These are phyloP conservation scores for Apamea crenata DNA, from an alignment of 2,888 invertebrate genomes.

Conservation along the genomic window DNA sequence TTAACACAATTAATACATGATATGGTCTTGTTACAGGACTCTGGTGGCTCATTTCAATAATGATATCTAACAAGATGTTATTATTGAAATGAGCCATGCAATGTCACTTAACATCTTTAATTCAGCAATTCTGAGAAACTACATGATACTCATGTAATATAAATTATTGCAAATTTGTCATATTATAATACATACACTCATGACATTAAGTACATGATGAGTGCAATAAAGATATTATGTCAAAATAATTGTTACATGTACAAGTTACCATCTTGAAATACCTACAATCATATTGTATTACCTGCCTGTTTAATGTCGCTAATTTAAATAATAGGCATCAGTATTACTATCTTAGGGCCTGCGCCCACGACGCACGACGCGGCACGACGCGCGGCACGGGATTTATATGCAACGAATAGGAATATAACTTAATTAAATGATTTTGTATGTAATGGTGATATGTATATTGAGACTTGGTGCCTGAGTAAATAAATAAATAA, in stretches of 20 bases:
- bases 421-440: no score
- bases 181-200: neutral
- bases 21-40: neutral
- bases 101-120: slow-evolving; percentile 13
- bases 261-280: neutral
- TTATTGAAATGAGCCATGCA: slow-evolving; percentile 32
- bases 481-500: no score
- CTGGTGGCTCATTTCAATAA: slow-evolving; percentile 1
- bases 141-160: slow-evolving; percentile 35
- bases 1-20: neutral
- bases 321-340: neutral
- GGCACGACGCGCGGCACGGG: neutral
- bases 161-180: slow-evolving; percentile 41
- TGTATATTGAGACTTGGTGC: no score
- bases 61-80: neutral
- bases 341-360: neutral
- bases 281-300: neutral
- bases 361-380: neutral
- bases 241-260: neutral
- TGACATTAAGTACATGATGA: slow-evolving; percentile 12
- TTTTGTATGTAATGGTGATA: no score
- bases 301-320: neutral
- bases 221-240: slow-evolving; percentile 24
- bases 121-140: slow-evolving; percentile 22
- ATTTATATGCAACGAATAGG: no score